A percentile compares a stretch with the other conserved stretches of the same genome.
phyloP scores from a whole-genome alignment of 2,797 vertebrate species.

The Gallirallus australis region DNA sequence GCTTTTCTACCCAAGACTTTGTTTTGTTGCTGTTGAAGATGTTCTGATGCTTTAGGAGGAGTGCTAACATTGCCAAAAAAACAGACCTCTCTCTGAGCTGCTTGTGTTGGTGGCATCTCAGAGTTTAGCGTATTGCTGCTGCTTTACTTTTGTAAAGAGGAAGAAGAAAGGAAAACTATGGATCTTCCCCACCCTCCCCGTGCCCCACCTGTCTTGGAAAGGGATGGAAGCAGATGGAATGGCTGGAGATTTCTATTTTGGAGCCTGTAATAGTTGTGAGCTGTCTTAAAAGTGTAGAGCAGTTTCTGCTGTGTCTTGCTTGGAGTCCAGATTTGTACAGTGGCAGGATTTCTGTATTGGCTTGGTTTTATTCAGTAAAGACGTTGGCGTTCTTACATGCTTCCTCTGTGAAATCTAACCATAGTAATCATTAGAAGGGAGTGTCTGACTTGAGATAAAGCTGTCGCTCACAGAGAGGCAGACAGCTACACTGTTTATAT shows the following conservation, averaged over 20 bases:
- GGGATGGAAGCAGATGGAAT: background rate
- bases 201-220: background rate
- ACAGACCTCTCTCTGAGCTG: background rate
- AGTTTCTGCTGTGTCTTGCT: background rate
- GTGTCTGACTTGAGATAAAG: background rate
- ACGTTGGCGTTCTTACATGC: background rate
- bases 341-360: background rate
- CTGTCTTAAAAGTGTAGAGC: background rate
- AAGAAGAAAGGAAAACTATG: background rate
- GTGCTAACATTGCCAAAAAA: background rate
- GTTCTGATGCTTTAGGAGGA: background rate
- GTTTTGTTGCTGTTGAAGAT: background rate
- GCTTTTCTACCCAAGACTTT: background rate
- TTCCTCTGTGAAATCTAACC: background rate
- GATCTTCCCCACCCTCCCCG: background rate
- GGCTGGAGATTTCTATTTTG: background rate
- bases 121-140: background rate
- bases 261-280: accelerated
- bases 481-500: background rate
- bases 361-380: background rate
- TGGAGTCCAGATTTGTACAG: background rate
- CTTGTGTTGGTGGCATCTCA: background rate
- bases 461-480: background rate
- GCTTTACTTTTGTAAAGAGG: background rate
- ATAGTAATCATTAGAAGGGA: background rate